Evolutionary conservation across 2,888 invertebrate species (phyloP), one percentile per base, ranked within the genome.

Genomic region (Caenorhabditis zanzibari): DNA sequence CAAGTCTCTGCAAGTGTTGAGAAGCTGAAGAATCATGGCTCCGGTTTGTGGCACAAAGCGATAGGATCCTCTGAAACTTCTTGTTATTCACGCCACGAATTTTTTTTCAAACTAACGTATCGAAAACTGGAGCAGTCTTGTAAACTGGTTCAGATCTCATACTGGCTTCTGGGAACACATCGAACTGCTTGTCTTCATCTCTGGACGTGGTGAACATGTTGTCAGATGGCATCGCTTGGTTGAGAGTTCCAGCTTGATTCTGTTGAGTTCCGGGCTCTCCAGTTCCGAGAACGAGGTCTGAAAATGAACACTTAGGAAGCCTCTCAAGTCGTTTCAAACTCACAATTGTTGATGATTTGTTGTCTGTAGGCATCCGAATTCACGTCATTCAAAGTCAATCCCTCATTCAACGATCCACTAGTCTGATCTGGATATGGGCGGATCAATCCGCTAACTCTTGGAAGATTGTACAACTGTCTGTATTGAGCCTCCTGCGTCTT

Each of bases 161-260:
- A 22, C 82, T 79, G 16, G 90, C 88, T 71, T 92, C 92, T 7
- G 92, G 92, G 86, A 92, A 92, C 19, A 91, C 92, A 38, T 91
- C 91, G 81, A 92, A 92, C 56, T 87, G 86, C 64, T 90, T 90
- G 75, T 92, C 92, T 52, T 92, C 92, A 47, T 92, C 92, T 56
- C 82, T 88, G 0, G 85, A 90, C 7, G 91, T 91, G 6, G 90
- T 89, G 86, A 92, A 92, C 92, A 92, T 92, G 82, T 92, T 92
- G 76, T 91, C 92, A 19, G 86, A 85, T 12, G 92, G 92, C 81
- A 91, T 86, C 58, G 82, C 85, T 59, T 90, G 89, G 44, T 89
- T 87, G 38, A 90, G 66, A 6, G 88, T 88, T 66, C 89, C 88
- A 10, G 86, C 86, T 54, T 85, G 81, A 81, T 89, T 90, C 71